phyloP scores from a whole-genome alignment of 2,113 vertebrate species.

The Ahaetulla prasina region DNA sequence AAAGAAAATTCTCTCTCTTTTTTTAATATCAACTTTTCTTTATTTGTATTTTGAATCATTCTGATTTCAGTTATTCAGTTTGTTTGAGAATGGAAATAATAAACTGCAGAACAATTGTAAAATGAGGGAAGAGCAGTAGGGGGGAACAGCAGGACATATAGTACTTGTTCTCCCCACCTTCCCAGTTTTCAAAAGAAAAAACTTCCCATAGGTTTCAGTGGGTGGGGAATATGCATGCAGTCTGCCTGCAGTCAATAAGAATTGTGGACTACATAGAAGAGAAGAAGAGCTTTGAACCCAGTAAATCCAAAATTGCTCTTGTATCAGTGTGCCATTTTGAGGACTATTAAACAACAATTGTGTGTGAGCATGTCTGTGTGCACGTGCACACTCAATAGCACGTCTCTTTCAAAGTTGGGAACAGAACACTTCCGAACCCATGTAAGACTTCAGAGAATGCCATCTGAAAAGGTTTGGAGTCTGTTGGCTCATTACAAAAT shows the following conservation, averaged over 20 bases:
- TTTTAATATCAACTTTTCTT: background rate
- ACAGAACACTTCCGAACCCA: background rate
- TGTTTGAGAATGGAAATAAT: background rate
- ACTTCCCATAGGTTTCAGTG: background rate
- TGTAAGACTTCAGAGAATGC: background rate
- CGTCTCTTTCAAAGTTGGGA: background rate
- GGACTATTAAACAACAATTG: background rate
- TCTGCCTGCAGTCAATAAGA: background rate
- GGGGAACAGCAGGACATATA: background rate
- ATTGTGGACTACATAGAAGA: background rate
- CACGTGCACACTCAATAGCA: background rate
- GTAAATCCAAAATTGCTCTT: background rate
- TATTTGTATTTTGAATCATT: background rate
- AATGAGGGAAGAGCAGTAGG: background rate
- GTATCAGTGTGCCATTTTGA: background rate
- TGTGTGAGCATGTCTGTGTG: accelerated
- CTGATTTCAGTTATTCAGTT: background rate
- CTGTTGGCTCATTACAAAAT: background rate
- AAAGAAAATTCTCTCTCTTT: background rate
- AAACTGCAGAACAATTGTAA: background rate
- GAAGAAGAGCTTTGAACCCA: background rate
- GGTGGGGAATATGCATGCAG: background rate
- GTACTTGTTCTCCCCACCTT: background rate
- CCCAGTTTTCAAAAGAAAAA: background rate
- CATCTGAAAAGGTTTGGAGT: background rate